Evolutionary conservation across 1,140 invertebrate species (phyloP).

Genomic region (Lasaia peninsularis): DNA sequence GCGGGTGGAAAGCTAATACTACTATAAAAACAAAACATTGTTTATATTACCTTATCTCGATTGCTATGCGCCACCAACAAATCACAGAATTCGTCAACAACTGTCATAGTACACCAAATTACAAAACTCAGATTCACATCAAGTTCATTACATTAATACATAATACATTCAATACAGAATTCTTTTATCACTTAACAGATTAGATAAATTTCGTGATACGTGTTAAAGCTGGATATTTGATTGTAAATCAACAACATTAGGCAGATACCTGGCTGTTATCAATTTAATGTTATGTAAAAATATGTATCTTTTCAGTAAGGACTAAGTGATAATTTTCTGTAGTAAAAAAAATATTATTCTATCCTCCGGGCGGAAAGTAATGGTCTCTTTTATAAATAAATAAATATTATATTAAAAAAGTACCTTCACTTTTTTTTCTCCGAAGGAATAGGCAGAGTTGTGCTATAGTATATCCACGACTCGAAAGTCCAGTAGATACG

Average conservation of each 20-base stretch:
- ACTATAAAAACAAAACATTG: neutral
- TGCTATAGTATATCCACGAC: no score
- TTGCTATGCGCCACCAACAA: conserved; percentile 51
- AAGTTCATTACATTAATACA: conserved; percentile 16
- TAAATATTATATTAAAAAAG: no score
- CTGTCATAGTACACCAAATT: conserved; percentile 32
- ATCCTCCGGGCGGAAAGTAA: no score
- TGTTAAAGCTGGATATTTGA: conserved; percentile 13
- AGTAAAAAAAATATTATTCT: no score
- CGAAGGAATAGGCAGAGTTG: no score
- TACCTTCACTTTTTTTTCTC: no score
- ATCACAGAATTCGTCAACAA: conserved; percentile 49
- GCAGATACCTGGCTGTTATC: conserved; percentile 1
- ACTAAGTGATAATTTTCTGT: no score
- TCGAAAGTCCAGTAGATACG: no score
- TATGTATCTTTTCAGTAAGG: neutral
- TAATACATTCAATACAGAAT: conserved; percentile 10
- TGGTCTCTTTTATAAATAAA: no score
- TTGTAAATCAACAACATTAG: conserved; percentile 7
- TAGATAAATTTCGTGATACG: conserved; percentile 22
- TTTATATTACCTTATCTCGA: conserved; percentile 55
- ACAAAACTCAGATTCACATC: neutral
- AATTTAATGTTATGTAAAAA: neutral
- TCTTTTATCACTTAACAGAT: conserved; percentile 23
- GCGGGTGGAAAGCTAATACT: no score